These are phyloP conservation scores for Tor tambroides DNA, from an alignment of 2,113 vertebrate genomes.

Conservation along the genomic window DNA sequence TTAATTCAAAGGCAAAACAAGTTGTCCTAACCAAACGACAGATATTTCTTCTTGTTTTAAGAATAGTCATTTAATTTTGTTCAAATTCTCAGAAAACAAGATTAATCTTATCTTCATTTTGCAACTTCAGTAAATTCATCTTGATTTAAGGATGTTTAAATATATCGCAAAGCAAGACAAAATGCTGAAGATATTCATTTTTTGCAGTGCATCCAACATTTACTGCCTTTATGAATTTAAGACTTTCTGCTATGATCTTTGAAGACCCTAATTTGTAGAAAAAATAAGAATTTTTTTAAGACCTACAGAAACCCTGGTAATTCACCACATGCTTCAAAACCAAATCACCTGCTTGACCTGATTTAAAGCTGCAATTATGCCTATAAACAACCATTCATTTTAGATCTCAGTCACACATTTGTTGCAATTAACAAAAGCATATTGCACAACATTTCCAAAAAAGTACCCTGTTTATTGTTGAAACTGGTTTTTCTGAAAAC, in stretches of 20 bases:
- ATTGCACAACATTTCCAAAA: background rate
- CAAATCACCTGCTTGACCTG: background rate
- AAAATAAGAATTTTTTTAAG: too few species aligned
- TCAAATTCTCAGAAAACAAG: background rate
- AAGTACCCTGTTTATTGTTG: background rate
- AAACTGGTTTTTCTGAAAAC: background rate
- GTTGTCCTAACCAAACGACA: too few species aligned
- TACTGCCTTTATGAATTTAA: background rate
- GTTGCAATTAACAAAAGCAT: background rate
- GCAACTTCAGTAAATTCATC: background rate
- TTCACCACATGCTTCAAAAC: background rate
- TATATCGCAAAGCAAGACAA: too few species aligned
- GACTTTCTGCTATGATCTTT: background rate
- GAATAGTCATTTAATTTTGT: too few species aligned
- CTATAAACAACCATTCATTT: background rate
- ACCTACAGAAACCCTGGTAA: background rate
- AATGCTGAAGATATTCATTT: too few species aligned
- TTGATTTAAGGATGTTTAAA: background rate
- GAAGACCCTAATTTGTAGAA: background rate
- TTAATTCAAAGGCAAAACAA: too few species aligned
- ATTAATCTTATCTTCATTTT: background rate
- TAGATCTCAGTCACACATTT: background rate
- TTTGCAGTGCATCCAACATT: background rate
- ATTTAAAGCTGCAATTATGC: background rate
- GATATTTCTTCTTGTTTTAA: too few species aligned